A percentile compares a stretch with the other conserved stretches of the same genome.
phyloP scores from a whole-genome alignment of 2,888 invertebrate species.

The Homarus gammarus region DNA sequence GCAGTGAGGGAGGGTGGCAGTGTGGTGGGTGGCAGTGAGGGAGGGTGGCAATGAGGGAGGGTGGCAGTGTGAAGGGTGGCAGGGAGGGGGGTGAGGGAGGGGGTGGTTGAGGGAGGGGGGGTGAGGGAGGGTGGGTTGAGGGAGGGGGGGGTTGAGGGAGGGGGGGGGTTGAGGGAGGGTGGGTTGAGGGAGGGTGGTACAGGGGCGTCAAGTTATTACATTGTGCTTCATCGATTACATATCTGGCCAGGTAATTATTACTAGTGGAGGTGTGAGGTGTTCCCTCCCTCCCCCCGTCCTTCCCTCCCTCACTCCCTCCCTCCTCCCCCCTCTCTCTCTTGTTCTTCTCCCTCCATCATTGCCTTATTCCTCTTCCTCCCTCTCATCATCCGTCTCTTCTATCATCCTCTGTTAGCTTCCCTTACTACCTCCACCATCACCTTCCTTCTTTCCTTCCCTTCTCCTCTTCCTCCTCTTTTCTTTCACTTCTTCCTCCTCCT shows the following conservation, averaged over 20 bases:
- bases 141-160: background rate
- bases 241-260: background rate
- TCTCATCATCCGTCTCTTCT: background rate
- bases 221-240: background rate
- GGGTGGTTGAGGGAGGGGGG: background rate
- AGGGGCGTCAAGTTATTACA: conserved; percentile 1
- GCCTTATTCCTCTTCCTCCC: conserved; percentile 20
- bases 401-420: conserved; percentile 8
- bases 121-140: background rate
- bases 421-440: background rate
- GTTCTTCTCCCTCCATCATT: conserved; percentile 3
- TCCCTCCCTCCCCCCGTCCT: conserved; percentile 19
- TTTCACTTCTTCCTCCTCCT: conserved; percentile 20
- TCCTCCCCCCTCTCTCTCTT: conserved; percentile 4
- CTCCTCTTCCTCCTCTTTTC: conserved; percentile 19
- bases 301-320: background rate
- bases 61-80: background rate
- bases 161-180: background rate
- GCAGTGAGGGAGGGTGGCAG: background rate
- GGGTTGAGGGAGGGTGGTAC: background rate
- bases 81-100: background rate
- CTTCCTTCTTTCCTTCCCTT: conserved; percentile 6
- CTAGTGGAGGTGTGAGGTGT: background rate
- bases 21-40: background rate
- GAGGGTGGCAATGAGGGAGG: background rate